Percentiles rank a stretch among this genome's conserved stretches.
These are phyloP conservation scores for Mugil cephalus DNA, from an alignment of 2,113 vertebrate species.

Conservation along the genomic window DNA sequence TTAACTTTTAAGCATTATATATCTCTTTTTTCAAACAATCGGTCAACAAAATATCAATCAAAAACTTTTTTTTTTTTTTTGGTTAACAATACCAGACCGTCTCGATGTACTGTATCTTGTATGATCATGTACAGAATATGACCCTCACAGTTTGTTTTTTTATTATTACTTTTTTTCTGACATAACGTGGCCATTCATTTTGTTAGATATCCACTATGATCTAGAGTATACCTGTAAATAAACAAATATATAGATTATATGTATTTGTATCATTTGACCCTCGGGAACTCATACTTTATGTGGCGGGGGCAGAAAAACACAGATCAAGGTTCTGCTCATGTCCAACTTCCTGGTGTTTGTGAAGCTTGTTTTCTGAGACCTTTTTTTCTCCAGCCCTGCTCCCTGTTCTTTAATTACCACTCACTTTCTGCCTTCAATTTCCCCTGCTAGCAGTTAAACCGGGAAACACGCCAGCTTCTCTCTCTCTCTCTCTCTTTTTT, in stretches of 20 bases:
- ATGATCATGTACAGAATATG: conserved; percentile 65
- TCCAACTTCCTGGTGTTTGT: conserved; percentile 61
- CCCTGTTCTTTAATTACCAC: conserved; percentile 66
- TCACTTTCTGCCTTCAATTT: conserved; percentile 62
- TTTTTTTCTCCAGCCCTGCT: conserved; percentile 66
- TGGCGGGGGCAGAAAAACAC: conserved; percentile 63
- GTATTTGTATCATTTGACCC: conserved; percentile 87
- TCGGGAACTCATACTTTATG: conserved; percentile 70
- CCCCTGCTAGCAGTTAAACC: conserved; percentile 58
- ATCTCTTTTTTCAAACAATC: conserved; percentile 57
- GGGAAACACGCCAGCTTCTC: conserved; percentile 57
- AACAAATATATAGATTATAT: conserved; percentile 87
- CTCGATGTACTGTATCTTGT: conserved; percentile 66
- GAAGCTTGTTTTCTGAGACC: conserved; percentile 67
- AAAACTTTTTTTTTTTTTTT: conserved; percentile 38
- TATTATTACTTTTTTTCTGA: conserved; percentile 54
- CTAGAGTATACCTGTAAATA: conserved; percentile 87
- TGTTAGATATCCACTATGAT: conserved; percentile 80
- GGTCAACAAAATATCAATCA: conserved; percentile 59
- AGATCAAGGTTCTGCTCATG: conserved; percentile 61
- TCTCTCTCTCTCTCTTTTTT: no score
- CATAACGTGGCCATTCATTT: conserved; percentile 76
- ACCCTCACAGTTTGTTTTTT: conserved; percentile 45
- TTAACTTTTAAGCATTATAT: conserved; percentile 60
- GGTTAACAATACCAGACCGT: conserved; percentile 53